These are phyloP conservation scores for Dorcus hopei DNA, from an alignment of 2,888 invertebrate species.

Conservation along the genomic window DNA sequence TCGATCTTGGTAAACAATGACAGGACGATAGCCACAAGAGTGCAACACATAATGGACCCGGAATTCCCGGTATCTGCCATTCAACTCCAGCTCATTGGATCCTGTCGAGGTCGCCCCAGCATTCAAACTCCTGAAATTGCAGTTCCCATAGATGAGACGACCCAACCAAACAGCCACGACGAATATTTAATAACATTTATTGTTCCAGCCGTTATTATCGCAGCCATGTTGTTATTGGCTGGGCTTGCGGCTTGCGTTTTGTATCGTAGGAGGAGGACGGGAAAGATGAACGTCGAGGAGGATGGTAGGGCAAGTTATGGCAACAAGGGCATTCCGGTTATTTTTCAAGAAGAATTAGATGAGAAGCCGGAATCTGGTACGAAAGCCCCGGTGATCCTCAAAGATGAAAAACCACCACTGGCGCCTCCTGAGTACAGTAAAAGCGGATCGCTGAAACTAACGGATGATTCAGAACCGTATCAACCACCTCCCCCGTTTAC, in stretches of 20 bases:
- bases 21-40: conserved; percentile 55
- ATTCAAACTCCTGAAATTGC: conserved; percentile 24
- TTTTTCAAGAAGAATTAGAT: conserved; percentile 95
- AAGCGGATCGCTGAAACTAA: conserved; percentile 45
- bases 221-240: conserved; percentile 83
- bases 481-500: conserved; percentile 88
- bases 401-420: conserved; percentile 91
- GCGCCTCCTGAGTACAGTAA: conserved; percentile 75
- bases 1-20: conserved; percentile 66
- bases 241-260: conserved; percentile 84
- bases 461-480: conserved; percentile 71
- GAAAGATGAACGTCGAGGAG: conserved; percentile 79
- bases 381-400: conserved; percentile 89
- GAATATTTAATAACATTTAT: conserved; percentile 80
- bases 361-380: conserved; percentile 87
- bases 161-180: conserved; percentile 52
- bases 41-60: conserved; percentile 65
- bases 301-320: conserved; percentile 81
- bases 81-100: conserved; percentile 58
- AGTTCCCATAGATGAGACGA: conserved; percentile 47
- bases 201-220: conserved; percentile 83
- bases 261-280: conserved; percentile 75
- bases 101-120: conserved; percentile 52
- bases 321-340: conserved; percentile 86
- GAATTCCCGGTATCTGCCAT: conserved; percentile 69